These are phyloP conservation scores for Callithrix jacchus DNA, from an alignment of 2,113 vertebrate genomes.

Conservation along the genomic window DNA sequence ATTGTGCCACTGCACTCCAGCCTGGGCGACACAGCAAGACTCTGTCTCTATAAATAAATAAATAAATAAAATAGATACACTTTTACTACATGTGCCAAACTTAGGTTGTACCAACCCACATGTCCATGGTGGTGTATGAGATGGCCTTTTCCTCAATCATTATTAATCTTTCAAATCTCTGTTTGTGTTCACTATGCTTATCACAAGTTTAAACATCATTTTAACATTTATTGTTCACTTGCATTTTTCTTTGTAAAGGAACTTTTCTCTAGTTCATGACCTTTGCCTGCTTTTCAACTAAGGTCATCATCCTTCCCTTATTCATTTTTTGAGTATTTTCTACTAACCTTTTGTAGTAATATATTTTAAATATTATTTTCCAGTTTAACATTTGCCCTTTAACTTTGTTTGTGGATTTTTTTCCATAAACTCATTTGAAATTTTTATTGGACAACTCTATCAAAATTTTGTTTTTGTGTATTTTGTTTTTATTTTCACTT, in stretches of 20 bases:
- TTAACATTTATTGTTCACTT: background rate
- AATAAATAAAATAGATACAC: background rate
- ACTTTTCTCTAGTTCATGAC: background rate
- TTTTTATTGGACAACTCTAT: background rate
- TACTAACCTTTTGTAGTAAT: background rate
- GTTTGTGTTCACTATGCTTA: background rate
- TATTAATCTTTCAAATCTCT: background rate
- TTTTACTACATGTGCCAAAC: background rate
- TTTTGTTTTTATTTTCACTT: background rate
- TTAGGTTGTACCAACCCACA: background rate
- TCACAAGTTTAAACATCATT: background rate
- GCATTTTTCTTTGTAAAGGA: background rate
- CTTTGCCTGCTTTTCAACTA: background rate
- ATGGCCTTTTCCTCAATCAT: background rate
- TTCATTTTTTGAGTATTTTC: background rate
- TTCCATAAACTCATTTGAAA: background rate
- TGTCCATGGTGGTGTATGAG: background rate
- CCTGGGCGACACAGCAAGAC: too few species aligned
- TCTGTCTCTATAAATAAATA: too few species aligned
- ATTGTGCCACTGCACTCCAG: too few species aligned
- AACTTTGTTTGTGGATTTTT: background rate
- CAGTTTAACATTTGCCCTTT: constrained; percentile 3
- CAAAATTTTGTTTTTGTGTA: background rate
- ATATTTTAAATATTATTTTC: background rate
- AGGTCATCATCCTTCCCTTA: background rate